A percentile compares a stretch with the other conserved stretches of the same genome.
Evolutionary conservation across 2,797 vertebrate genomes (phyloP).

Genomic region (Perodicticus potto): DNA sequence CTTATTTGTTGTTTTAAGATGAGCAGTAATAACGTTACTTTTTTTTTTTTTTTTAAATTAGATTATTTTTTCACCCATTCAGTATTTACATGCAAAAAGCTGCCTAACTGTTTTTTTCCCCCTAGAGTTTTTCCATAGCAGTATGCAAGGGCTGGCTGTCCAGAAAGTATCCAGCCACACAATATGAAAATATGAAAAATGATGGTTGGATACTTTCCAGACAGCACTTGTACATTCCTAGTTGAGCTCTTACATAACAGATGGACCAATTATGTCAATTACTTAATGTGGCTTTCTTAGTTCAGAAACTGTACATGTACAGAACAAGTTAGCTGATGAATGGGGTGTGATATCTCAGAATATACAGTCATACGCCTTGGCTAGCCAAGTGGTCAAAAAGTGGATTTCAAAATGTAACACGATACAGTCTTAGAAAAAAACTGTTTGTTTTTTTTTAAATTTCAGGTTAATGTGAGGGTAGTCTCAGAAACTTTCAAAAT

Average conservation of each 20-base stretch:
- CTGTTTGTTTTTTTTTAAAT: too few species aligned
- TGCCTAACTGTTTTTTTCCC: background rate
- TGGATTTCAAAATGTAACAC: slow-evolving; percentile 26
- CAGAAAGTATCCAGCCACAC: too few species aligned
- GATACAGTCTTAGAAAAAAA: background rate
- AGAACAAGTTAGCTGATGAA: background rate
- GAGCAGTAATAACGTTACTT: background rate
- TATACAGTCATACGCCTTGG: background rate
- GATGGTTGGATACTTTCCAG: too few species aligned
- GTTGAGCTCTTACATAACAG: background rate
- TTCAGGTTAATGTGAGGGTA: too few species aligned
- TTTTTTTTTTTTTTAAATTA: too few species aligned
- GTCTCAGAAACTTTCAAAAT: slow-evolving; percentile 7
- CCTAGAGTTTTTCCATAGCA: background rate
- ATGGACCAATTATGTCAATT: background rate
- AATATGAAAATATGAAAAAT: too few species aligned
- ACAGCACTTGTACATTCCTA: background rate
- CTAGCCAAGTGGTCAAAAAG: background rate
- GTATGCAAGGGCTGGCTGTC: background rate
- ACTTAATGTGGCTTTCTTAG: background rate
- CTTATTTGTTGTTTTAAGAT: slow-evolving; percentile 13
- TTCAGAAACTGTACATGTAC: background rate
- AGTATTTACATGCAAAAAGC: slow-evolving; percentile 41
- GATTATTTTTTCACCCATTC: background rate
- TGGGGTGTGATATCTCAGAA: background rate